Conservation (phyloP, 2,888 invertebrate species). For the Hyposoter didymator region DNA sequence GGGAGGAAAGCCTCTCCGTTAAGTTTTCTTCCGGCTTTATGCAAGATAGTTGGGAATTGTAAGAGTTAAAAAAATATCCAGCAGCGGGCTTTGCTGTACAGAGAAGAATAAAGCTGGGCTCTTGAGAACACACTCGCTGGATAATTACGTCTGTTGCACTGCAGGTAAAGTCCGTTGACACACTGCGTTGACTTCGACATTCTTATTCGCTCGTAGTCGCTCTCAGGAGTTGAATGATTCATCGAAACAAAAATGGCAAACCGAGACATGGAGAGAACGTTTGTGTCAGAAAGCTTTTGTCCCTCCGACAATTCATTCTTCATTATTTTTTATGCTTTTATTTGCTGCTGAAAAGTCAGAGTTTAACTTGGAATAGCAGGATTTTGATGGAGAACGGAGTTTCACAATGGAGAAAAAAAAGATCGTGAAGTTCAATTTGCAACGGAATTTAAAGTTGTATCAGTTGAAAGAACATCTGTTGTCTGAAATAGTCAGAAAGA, state of each 20-base stretch:
- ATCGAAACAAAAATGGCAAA: neutral
- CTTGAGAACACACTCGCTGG: conserved; percentile 20
- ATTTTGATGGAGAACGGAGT: neutral
- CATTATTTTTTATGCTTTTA: neutral
- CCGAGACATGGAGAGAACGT: neutral
- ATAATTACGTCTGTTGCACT: conserved; percentile 5
- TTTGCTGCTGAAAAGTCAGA: neutral
- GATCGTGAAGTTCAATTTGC: neutral
- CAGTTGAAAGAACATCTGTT: neutral
- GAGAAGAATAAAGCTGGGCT: conserved; percentile 29
- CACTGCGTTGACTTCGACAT: conserved; percentile 11
- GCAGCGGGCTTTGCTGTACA: conserved; percentile 16
- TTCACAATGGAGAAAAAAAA: neutral
- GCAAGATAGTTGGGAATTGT: conserved; percentile 19
- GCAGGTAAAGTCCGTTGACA: conserved; percentile 1
- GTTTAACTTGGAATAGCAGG: neutral
- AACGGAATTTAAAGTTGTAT: neutral
- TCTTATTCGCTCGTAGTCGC: conserved; percentile 2
- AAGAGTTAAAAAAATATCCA: conserved; percentile 30
- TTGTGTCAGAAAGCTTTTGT: neutral
- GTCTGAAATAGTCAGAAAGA: neutral
- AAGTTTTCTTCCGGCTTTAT: conserved; percentile 36
- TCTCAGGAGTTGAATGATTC: conserved; percentile 2
- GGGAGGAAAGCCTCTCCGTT: neutral
- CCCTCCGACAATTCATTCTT: neutral